phyloP scores from a whole-genome alignment of 1,140 invertebrate genomes.

The Phthorimaea operculella region DNA sequence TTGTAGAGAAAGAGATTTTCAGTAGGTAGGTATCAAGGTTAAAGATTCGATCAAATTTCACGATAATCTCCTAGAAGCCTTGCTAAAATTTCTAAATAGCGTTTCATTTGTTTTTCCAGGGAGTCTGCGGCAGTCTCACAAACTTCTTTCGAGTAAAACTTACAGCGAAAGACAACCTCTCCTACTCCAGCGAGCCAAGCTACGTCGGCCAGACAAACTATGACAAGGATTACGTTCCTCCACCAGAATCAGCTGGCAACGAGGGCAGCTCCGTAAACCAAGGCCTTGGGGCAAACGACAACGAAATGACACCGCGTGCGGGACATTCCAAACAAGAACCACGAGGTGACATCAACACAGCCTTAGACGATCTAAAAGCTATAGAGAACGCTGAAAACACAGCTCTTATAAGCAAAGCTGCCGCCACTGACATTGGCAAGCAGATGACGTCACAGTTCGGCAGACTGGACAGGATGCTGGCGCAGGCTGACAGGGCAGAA shows the following conservation, averaged over 20 bases:
- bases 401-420: conserved; percentile 32
- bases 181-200: conserved; percentile 60
- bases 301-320: conserved; percentile 39
- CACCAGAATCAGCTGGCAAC: conserved; percentile 14
- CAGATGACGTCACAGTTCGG: conserved; percentile 73
- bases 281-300: conserved; percentile 51
- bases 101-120: no score
- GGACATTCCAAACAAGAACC: conserved; percentile 33
- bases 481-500: conserved; percentile 75
- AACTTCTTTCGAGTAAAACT: conserved; percentile 71
- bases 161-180: conserved; percentile 53
- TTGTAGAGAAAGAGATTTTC: no score
- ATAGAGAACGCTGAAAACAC: conserved; percentile 50
- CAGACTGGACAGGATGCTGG: conserved; percentile 72
- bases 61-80: no score
- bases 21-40: no score
- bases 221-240: conserved; percentile 47
- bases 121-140: conserved; percentile 73
- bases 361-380: conserved; percentile 59
- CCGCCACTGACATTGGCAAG: conserved; percentile 64
- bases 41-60: no score
- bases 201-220: conserved; percentile 57
- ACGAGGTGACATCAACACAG: conserved; percentile 52
- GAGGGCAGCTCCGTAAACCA: conserved; percentile 45
- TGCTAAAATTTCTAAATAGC: no score